Base-by-base conservation (phyloP, 2,113 vertebrate species). In the Gymnarchus niloticus region DNA sequence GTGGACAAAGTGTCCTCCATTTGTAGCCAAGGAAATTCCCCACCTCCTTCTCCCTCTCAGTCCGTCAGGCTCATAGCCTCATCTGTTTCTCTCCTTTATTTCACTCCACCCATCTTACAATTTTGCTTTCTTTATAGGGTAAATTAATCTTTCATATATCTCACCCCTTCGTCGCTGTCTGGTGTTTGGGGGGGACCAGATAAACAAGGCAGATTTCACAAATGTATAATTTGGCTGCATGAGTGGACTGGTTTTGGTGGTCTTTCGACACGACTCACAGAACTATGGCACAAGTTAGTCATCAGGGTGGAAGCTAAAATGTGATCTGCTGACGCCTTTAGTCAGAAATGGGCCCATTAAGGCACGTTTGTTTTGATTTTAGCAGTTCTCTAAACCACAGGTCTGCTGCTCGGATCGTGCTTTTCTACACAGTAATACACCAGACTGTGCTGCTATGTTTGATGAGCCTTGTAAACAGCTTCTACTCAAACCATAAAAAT, bases 221-320 rank as follows among this genome's bases (percentile, higher is more conserved):
- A 28, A 17, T 44, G 6, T 28, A 49, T 59, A 19, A 44, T 44
- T 37, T 90, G 90, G 88, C 88, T 21, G 69, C n/a, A 52, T 81
- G 77, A 87, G 86, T 78, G 89, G 85, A 90, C 90, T 87, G 92
- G 91, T 88, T 56, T 92, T 93, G 92, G 92, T 93, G 56, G 85
- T 90, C 86, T 90, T 90, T n/a, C 56, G 52, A 88, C 88, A 87
- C 89, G 90, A 85, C 87, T 91, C 37, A 65, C 48, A 87, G 25
- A 83, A 85, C 85, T 82, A 83, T 90, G 91, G 90, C 87, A 90
- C 85, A 91, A 89, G 88, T 92, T 91, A 93, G 90, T 93, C 93
- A 93, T 89, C 44, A 0, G 28, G 48, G 77, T 49, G 48, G 84
- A 57, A 48, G 80, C 28, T n/a, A 85, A 21, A 49, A 19, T 12